Conservation (phyloP, 1,140 invertebrate genomes). For the Melitaea cinxia region DNA sequence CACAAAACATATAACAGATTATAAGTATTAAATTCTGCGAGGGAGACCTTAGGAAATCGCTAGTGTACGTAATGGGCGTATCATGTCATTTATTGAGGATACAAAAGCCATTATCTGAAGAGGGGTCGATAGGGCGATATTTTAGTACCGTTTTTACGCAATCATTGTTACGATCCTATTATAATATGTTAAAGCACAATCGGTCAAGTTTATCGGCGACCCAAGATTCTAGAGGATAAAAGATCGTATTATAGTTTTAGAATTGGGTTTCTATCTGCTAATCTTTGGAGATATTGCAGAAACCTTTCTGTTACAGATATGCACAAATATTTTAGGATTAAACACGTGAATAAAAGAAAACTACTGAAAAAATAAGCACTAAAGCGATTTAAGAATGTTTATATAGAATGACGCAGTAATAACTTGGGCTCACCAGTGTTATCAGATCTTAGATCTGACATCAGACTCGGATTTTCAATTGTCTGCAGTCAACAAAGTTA, state of each 20-base stretch:
- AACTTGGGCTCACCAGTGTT: too few relatives aligned
- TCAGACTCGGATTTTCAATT: too few relatives aligned
- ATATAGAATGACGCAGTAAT: too few relatives aligned
- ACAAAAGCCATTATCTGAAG: conserved; percentile 6
- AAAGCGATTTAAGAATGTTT: too few relatives aligned
- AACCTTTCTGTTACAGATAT: too few relatives aligned
- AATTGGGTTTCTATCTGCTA: background rate
- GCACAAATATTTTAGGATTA: too few relatives aligned
- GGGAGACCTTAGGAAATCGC: background rate
- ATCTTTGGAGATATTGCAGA: too few relatives aligned
- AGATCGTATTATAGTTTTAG: background rate
- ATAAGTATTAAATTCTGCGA: background rate
- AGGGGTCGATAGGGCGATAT: background rate
- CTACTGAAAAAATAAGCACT: too few relatives aligned
- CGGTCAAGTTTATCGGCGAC: background rate
- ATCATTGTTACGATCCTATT: background rate
- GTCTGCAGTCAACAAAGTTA: too few relatives aligned
- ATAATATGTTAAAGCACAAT: background rate
- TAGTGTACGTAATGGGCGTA: background rate
- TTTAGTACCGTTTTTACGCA: background rate
- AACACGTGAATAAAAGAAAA: too few relatives aligned
- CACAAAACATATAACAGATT: background rate
- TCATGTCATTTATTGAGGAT: conserved; percentile 9
- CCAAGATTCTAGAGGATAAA: background rate
- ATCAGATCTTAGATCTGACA: too few relatives aligned